These are phyloP conservation scores for Melozone crissalis DNA, from an alignment of 2,113 vertebrate genomes.

Conservation along the genomic window DNA sequence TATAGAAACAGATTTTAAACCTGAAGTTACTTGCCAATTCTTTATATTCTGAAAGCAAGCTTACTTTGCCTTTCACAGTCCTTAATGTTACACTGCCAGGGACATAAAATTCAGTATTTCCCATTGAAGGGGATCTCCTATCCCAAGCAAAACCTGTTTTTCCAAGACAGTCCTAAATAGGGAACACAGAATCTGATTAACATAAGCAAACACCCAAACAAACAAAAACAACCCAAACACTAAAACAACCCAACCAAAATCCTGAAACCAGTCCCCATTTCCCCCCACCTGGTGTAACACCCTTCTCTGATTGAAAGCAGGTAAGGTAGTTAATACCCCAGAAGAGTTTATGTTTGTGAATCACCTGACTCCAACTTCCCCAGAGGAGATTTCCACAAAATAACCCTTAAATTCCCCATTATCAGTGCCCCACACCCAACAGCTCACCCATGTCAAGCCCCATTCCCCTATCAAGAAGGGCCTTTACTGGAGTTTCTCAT, in stretches of 20 bases:
- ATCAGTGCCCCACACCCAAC: not conserved
- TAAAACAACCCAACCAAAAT: not conserved
- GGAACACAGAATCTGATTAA: not conserved
- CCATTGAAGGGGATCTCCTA: not conserved
- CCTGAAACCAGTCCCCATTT: not conserved
- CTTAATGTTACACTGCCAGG: not conserved
- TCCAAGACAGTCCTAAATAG: not conserved
- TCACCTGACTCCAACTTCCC: not conserved
- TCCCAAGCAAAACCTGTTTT: not conserved
- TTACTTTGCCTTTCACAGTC: not conserved
- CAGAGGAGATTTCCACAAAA: not conserved
- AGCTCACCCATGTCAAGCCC: not conserved
- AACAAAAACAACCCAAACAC: not conserved
- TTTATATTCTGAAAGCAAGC: not conserved
- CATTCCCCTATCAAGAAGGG: not conserved
- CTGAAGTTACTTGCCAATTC: not conserved
- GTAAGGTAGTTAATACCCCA: not conserved
- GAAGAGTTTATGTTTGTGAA: not conserved
- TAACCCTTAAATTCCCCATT: not conserved
- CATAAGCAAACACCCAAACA: not conserved
- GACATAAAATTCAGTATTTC: not conserved
- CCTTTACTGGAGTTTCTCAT: not conserved
- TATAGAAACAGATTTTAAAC: not conserved
- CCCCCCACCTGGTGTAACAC: accelerated
- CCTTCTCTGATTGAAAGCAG: not conserved